phyloP scores from a whole-genome alignment of 2,113 vertebrate species.

The Rattus rattus region DNA sequence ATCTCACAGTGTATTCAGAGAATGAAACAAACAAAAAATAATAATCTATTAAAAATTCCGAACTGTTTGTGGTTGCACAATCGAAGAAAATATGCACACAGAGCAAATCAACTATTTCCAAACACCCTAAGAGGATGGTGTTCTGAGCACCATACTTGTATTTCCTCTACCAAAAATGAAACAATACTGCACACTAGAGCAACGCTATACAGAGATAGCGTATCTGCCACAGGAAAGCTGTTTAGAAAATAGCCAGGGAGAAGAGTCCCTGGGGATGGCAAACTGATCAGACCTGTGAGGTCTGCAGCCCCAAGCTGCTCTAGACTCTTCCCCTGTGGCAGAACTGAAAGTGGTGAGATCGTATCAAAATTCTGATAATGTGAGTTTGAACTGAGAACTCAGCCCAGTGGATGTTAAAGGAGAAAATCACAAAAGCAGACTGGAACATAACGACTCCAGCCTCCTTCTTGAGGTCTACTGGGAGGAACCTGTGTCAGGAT shows the following conservation, averaged over 20 bases:
- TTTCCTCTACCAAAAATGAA: not conserved
- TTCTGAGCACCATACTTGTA: not conserved
- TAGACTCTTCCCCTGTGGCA: not conserved
- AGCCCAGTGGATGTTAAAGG: not conserved
- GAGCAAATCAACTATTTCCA: not conserved
- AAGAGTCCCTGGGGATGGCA: not conserved
- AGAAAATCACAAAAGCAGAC: not conserved
- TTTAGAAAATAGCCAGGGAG: not conserved
- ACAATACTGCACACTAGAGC: conserved; percentile 31
- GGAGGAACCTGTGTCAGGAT: not conserved
- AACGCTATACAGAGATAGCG: not conserved
- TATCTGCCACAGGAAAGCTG: conserved; percentile 11
- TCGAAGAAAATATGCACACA: not conserved
- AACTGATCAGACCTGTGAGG: not conserved
- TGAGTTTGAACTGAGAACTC: not conserved
- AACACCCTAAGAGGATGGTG: not conserved
- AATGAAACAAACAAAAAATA: not conserved
- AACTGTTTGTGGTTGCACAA: not conserved
- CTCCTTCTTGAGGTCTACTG: not conserved
- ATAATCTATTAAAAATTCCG: not conserved
- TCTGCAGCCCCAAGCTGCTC: not conserved
- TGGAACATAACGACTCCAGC: not conserved
- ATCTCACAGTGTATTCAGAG: not conserved
- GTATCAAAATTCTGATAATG: conserved; percentile 24
- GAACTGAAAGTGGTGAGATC: not conserved